Evolutionary conservation across 1,140 invertebrate species (phyloP).

Genomic region (Odontomachus brunneus): DNA sequence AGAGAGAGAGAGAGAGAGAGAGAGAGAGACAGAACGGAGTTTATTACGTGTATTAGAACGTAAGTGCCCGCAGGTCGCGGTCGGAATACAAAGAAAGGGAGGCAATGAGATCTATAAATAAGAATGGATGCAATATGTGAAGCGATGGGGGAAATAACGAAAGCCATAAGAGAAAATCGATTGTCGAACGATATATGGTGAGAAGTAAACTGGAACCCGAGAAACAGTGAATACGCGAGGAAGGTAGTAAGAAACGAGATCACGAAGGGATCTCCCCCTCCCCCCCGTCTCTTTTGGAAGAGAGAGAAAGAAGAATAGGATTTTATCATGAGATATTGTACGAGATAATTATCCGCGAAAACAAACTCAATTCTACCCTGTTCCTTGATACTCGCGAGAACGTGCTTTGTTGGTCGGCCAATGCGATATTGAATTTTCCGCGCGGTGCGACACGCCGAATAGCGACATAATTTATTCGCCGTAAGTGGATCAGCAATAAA

Average conservation of each 20-base stretch:
- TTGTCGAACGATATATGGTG: neutral
- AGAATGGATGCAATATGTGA: neutral
- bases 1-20: constrained; percentile 13
- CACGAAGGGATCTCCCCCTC: too few species aligned
- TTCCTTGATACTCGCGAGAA: too few species aligned
- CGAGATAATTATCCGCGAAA: too few species aligned
- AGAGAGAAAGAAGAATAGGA: too few species aligned
- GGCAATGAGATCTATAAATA: constrained; percentile 3
- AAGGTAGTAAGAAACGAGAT: too few species aligned
- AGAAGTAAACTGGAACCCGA: neutral
- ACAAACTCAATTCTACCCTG: too few species aligned
- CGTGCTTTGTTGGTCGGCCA: too few species aligned
- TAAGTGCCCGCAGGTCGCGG: constrained; percentile 8
- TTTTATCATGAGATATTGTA: too few species aligned
- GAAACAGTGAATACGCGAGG: neutral
- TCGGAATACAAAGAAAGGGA: constrained; percentile 19
- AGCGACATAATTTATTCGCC: constrained; percentile 24
- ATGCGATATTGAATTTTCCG: too few species aligned
- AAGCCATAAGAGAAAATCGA: neutral
- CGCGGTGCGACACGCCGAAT: constrained; percentile 8
- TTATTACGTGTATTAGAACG: constrained; percentile 38
- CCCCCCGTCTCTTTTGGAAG: too few species aligned
- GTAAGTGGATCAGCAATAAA: constrained; percentile 38
- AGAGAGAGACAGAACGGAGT: constrained; percentile 7
- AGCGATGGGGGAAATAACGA: neutral